Evolutionary conservation across 2,888 invertebrate genomes (phyloP).

Genomic region (Tinea trinotella): DNA sequence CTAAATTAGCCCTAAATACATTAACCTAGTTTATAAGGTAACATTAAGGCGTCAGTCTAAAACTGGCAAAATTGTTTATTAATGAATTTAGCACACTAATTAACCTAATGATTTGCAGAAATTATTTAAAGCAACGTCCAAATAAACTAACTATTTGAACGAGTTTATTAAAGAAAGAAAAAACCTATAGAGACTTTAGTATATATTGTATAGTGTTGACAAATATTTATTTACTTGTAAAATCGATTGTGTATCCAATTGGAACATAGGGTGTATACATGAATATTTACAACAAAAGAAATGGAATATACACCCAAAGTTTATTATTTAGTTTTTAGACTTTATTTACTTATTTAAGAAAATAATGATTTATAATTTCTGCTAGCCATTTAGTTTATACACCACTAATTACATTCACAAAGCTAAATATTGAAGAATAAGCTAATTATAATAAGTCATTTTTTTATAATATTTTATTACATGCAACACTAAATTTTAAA

Average conservation of each 20-base stretch:
- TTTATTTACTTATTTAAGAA: no score
- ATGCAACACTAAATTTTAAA: not conserved
- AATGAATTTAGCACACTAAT: not conserved
- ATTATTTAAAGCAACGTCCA: not conserved
- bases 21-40: conserved; percentile 1
- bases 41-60: not conserved
- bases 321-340: no score
- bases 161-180: no score
- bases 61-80: not conserved
- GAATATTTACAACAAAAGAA: no score
- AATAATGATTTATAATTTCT: not conserved
- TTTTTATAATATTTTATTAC: not conserved
- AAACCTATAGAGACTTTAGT: no score
- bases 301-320: no score
- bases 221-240: no score
- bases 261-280: no score
- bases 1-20: not conserved
- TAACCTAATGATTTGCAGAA: conserved; percentile 10
- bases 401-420: not conserved
- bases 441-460: not conserved
- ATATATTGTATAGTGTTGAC: no score
- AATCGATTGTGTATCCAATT: no score
- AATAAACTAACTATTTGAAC: no score
- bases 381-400: conserved; percentile 1
- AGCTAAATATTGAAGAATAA: not conserved